phyloP scores from a whole-genome alignment of 2,797 vertebrate species.

The Cephalopachus bancanus region DNA sequence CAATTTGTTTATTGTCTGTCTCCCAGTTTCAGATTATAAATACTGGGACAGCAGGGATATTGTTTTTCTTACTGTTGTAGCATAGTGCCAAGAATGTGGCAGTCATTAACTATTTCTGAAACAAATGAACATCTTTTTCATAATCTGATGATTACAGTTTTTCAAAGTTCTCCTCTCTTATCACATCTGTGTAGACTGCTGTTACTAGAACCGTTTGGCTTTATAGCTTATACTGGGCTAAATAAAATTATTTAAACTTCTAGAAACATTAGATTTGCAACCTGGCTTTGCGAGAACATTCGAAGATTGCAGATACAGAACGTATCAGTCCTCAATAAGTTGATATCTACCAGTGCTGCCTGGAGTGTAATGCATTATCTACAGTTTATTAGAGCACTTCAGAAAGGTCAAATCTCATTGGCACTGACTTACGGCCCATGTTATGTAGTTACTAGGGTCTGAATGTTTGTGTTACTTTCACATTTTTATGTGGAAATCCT shows the following conservation, averaged over 20 bases:
- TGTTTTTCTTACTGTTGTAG: not conserved
- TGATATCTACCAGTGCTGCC: not conserved
- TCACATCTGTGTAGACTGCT: not conserved
- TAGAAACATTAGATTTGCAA: not conserved
- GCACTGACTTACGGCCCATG: not conserved
- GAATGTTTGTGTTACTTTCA: not conserved
- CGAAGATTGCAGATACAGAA: not conserved
- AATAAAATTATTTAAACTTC: not conserved
- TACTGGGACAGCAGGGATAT: not conserved
- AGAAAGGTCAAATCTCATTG: not conserved
- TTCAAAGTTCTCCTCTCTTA: not conserved
- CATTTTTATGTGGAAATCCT: not conserved
- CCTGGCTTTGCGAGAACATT: not conserved
- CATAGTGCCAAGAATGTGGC: not conserved
- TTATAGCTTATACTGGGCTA: not conserved
- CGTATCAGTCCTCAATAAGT: not conserved
- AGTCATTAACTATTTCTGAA: not conserved
- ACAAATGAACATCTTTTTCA: not conserved
- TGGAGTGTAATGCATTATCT: not conserved
- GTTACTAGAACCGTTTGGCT: not conserved
- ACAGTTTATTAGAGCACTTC: not conserved
- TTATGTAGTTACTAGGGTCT: not conserved
- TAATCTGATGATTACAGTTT: not conserved
- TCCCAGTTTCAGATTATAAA: not conserved
- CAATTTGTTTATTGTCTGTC: not conserved